Evolutionary conservation across 2,888 invertebrate genomes (phyloP), one percentile per base, ranked within the genome.

Genomic region (Torymus tubicola): DNA sequence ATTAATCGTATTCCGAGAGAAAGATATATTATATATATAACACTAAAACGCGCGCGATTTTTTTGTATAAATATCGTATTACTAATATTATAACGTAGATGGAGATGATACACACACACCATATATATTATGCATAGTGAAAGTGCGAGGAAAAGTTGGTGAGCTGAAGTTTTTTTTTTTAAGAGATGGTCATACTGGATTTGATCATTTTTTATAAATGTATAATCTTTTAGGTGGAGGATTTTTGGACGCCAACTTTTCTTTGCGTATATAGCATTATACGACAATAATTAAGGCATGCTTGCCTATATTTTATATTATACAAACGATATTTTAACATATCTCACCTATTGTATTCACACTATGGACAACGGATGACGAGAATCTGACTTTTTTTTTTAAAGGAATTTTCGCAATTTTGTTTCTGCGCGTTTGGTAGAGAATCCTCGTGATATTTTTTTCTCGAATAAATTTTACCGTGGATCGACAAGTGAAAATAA

Each of bases 351-450:
- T 60, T 52, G 5, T 52, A 14, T 61, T 2, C 10, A 42, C 42
- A n/a, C 12, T 76, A 64, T 64, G 60, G 1, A 73, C 61, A 68
- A 10, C 60, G 21, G 53, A 69, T 67, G 67, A 71, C 71, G 81
- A 78, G 78, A 75, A 75, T 74, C 72, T 74, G 65, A 70, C 13
- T 71, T 61, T 50, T 12, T 5, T 53, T n/a, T n/a, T n/a, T n/a
- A n/a, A n/a, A n/a, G n/a, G 24, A 14, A 71, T 78, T 72, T 78
- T 72, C 67, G 42, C 53, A 64, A 72, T 72, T 78, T 78, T 78
- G 60, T 68, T 76, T 24, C 57, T 58, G 2, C 60, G 21, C 24
- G 14, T 14, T 53, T 12, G 21, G 13, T 13, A 21, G 13, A 21
- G 14, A 58, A 67, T 24, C n/a, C 12, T 42, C 8, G 42, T 42